Evolutionary conservation across 2,888 invertebrate genomes (phyloP).

Genomic region (Ashinkailepas kermadecensis): DNA sequence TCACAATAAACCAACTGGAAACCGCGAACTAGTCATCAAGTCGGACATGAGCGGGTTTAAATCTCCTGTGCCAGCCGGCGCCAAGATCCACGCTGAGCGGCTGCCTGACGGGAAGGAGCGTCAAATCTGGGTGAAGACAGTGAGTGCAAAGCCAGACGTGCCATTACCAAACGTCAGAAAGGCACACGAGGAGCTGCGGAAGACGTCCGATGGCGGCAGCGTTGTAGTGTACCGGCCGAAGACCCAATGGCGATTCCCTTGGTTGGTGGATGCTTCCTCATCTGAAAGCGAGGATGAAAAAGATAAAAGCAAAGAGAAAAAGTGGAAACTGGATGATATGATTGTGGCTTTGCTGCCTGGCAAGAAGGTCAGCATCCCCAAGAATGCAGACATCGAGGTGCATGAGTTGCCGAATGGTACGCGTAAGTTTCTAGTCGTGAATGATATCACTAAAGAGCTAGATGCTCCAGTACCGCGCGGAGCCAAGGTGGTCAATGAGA

Average conservation of each 20-base stretch:
- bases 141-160: neutral
- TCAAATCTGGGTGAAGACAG: constrained; percentile 5
- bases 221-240: constrained; percentile 6
- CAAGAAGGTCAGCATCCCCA: neutral
- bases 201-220: constrained; percentile 1
- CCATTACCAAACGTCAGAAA: neutral
- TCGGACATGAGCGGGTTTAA: neutral
- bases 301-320: constrained; percentile 1
- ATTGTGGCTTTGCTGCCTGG: neutral
- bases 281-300: constrained; percentile 1
- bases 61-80: neutral
- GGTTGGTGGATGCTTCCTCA: neutral
- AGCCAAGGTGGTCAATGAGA: neutral
- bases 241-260: constrained; percentile 10
- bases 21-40: neutral
- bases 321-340: neutral
- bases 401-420: neutral
- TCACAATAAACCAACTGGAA: constrained; percentile 1
- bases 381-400: neutral
- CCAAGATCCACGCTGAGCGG: neutral
- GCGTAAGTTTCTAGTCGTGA: neutral
- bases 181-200: neutral
- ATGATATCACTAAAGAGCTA: neutral
- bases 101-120: neutral
- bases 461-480: neutral